Conservation (phyloP, 2,888 invertebrate species). For the Eurytoma californica region DNA sequence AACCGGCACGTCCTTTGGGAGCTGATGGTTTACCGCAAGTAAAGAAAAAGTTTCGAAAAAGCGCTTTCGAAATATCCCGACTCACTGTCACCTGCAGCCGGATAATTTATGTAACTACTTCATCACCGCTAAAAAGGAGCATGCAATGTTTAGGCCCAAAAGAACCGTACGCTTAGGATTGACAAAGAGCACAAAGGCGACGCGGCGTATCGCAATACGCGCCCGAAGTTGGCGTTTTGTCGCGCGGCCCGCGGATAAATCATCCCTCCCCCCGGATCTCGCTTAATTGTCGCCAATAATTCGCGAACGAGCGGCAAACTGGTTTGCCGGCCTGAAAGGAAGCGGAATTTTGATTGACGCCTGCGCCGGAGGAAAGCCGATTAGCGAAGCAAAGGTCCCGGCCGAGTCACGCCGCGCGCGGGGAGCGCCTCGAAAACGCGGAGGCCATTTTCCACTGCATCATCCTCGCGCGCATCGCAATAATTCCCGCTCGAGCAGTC, state of each 20-base stretch:
- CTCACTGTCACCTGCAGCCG: constrained; percentile 19
- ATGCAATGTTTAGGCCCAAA: too few species aligned
- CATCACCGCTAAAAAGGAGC: neutral
- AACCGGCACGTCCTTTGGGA: constrained; percentile 6
- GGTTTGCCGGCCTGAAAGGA: constrained; percentile 12
- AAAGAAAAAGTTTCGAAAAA: constrained; percentile 34
- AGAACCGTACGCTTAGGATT: neutral
- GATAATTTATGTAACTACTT: neutral
- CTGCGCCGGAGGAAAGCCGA: constrained; percentile 1
- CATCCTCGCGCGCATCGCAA: constrained; percentile 35
- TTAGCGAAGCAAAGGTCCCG: constrained; percentile 35
- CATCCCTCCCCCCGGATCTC: constrained; percentile 2
- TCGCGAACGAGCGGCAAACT: constrained; percentile 11
- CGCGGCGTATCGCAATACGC: neutral
- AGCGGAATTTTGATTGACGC: constrained; percentile 33
- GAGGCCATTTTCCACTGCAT: constrained; percentile 21
- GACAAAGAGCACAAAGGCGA: neutral
- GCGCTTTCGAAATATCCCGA: constrained; percentile 24
- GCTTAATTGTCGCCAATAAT: constrained; percentile 26
- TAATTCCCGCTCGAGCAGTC: neutral
- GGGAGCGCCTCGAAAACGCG: neutral
- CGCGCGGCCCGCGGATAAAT: neutral
- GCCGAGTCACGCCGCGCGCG: too few species aligned
- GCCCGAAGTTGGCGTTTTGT: neutral
- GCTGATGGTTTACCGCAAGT: constrained; percentile 33